Percentiles rank a stretch among this genome's conserved stretches.
These are phyloP conservation scores for Nycteola revayana DNA, from an alignment of 2,888 invertebrate genomes.

Conservation along the genomic window DNA sequence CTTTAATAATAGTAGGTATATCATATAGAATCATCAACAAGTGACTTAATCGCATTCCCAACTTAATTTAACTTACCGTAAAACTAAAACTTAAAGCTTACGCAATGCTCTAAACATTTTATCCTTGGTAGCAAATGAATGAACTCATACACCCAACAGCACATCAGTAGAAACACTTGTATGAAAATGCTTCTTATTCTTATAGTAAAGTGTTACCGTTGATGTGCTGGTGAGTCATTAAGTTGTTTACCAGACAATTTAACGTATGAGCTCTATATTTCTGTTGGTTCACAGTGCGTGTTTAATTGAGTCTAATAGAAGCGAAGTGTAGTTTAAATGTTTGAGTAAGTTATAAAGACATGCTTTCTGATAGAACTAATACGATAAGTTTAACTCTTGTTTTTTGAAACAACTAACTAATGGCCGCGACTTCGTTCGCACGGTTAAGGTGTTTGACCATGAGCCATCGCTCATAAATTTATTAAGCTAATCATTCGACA, in stretches of 20 bases:
- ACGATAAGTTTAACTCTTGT: too few relatives aligned
- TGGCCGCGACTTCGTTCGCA: too few relatives aligned
- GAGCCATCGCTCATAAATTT: too few relatives aligned
- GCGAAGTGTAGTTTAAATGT: slow-evolving; percentile 13
- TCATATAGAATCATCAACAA: too few relatives aligned
- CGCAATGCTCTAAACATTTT: slow-evolving; percentile 24
- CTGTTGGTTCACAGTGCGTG: slow-evolving; percentile 4
- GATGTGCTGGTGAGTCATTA: not conserved
- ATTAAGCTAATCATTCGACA: too few relatives aligned
- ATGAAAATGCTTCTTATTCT: not conserved
- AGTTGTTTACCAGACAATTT: slow-evolving; percentile 38
- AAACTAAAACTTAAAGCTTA: slow-evolving; percentile 11
- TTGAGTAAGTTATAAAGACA: slow-evolving; percentile 10
- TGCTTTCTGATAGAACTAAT: too few relatives aligned
- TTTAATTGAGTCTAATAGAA: slow-evolving; percentile 20
- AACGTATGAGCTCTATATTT: slow-evolving; percentile 24
- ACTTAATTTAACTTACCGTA: slow-evolving; percentile 6
- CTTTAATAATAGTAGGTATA: too few relatives aligned
- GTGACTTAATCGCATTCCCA: too few relatives aligned
- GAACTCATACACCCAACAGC: not conserved
- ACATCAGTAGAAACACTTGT: not conserved
- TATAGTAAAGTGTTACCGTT: not conserved
- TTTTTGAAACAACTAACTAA: too few relatives aligned
- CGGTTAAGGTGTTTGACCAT: too few relatives aligned
- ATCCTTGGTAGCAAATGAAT: slow-evolving; percentile 31